Conservation (phyloP, 1,140 invertebrate species). For the Pogonognathellus flavescens region DNA sequence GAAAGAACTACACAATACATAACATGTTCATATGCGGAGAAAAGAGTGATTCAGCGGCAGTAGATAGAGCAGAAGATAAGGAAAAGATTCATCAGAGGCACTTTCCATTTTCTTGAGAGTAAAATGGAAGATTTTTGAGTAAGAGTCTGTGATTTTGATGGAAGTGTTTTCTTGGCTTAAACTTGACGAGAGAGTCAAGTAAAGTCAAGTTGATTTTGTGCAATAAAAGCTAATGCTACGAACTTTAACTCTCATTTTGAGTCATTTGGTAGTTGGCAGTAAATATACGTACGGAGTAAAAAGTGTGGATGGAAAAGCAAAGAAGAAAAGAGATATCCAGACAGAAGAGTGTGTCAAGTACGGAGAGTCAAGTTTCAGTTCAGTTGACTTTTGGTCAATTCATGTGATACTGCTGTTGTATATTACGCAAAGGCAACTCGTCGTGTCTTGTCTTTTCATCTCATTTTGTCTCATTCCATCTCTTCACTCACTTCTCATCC, state of each 20-base stretch:
- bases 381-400: conserved; percentile 42
- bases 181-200: conserved; percentile 10
- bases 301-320: background rate
- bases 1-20: too few relatives aligned
- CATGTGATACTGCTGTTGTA: background rate
- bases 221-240: conserved; percentile 22
- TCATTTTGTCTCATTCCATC: conserved; percentile 1
- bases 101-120: too few relatives aligned
- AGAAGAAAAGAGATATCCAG: background rate
- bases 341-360: background rate
- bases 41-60: too few relatives aligned
- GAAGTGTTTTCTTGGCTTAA: conserved; percentile 12
- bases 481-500: background rate
- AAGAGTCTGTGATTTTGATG: too few relatives aligned
- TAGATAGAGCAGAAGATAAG: too few relatives aligned
- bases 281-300: too few relatives aligned
- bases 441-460: conserved; percentile 24
- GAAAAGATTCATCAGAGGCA: too few relatives aligned
- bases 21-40: too few relatives aligned
- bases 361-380: background rate
- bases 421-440: background rate
- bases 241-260: conserved; percentile 14
- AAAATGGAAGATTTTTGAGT: too few relatives aligned
- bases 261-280: background rate
- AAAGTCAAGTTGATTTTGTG: too few relatives aligned